phyloP scores from a whole-genome alignment of 2,888 invertebrate genomes.

The Pachymerium ferrugineum region DNA sequence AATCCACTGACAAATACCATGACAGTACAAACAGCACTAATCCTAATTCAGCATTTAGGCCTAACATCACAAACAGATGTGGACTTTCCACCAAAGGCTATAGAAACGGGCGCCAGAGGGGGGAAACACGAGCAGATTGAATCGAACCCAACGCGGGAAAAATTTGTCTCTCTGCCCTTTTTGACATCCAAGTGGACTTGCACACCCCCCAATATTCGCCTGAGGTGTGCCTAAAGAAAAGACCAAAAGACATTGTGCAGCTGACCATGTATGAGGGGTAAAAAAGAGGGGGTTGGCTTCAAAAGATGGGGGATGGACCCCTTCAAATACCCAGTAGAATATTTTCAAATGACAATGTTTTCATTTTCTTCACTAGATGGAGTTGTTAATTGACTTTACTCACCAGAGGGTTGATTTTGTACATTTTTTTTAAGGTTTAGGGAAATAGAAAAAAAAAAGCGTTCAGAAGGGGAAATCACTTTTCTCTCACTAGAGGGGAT shows the following conservation, averaged over 20 bases:
- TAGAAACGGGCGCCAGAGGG: background rate
- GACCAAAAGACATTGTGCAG: background rate
- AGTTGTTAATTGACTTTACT: background rate
- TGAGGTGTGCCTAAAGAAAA: background rate
- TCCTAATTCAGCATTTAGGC: background rate
- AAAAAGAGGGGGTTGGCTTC: background rate
- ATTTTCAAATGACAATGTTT: background rate
- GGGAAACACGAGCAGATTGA: background rate
- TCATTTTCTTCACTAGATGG: too few relatives aligned
- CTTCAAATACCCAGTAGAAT: background rate
- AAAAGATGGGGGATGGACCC: background rate
- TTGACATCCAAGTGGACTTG: background rate
- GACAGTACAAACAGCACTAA: background rate
- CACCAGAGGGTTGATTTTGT: background rate
- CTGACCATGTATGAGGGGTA: background rate
- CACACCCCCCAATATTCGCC: background rate
- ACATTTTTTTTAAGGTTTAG: background rate
- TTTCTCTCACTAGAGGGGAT: background rate
- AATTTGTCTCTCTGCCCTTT: background rate
- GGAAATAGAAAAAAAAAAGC: background rate
- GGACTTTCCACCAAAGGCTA: background rate
- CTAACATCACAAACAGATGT: background rate
- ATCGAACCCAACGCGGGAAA: background rate
- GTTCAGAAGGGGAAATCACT: background rate
- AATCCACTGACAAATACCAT: background rate